Base-by-base conservation (phyloP, 2,888 invertebrate genomes). In the Pilophorus perplexus region DNA sequence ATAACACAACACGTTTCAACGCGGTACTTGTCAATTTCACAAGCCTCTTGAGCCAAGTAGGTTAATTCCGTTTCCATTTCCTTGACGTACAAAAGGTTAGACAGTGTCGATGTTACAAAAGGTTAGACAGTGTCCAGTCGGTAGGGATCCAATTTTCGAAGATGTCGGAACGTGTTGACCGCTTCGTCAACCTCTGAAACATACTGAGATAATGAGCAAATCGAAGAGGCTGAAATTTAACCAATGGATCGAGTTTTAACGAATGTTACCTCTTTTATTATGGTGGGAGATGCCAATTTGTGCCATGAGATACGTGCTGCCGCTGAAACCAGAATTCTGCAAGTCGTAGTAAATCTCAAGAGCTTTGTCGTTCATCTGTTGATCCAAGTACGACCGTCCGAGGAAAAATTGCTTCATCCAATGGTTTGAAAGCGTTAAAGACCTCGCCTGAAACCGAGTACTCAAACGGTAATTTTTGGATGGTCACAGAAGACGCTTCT, bases 1-100 rank as follows among this genome's bases (percentile, higher is more conserved):
- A 99, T 91, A 71, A 98, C 93, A 79, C 94, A 96, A 77, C 98
- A 98, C 0, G 98, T 98, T 80, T 99, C 97, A 22, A 95, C 92
- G 72, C 93, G 82, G 76, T 96, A 99, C 79, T 97, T 97, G 78
- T 99, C 96, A 72, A 96, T 92, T 74, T 90, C 88, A 60, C 91
- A 90, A 46, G 94, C 93, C 74, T 88, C 88, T 75, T 98, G 95
- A 0, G 98, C 98, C 70, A 99, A 81, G 77, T 91, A 86, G 2
- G 96, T 93, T 72, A 99, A 81, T 77, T 96, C 93, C 72, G 90
- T 91, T 74, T 90, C 85, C 79, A 92, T 85, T 76, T 95, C 95
- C 78, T 92, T 91, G 10, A 98, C 90, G 76, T 95, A 99, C 6
- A 99, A 80, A 64, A 98, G 80, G 80, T 99, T 98, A 2, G 98